A percentile compares a stretch with the other conserved stretches of the same genome.
Evolutionary conservation across 2,888 invertebrate species (phyloP).

Genomic region (Drosophila greeni): DNA sequence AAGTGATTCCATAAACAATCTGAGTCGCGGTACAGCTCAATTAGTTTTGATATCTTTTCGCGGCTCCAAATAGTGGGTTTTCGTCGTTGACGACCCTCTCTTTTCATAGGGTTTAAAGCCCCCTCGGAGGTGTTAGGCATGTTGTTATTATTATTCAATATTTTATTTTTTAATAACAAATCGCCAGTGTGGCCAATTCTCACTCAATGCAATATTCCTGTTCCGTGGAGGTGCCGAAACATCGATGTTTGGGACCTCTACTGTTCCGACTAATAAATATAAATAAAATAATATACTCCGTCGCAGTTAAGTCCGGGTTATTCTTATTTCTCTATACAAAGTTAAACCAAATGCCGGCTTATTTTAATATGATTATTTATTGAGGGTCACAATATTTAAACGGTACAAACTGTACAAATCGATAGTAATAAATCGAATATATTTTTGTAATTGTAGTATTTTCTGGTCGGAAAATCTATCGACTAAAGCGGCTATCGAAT

Average conservation of each 20-base stretch:
- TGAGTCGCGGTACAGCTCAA: constrained; percentile 73
- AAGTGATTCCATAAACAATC: constrained; percentile 78
- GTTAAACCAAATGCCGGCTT: no score
- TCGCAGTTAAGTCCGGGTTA: no score
- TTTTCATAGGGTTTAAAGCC: constrained; percentile 7
- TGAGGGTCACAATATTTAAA: not conserved
- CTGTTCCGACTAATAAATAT: not conserved
- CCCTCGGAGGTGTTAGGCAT: constrained; percentile 38
- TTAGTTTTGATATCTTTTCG: constrained; percentile 74
- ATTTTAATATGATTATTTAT: not conserved
- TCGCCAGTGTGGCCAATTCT: not conserved
- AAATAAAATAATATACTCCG: not conserved
- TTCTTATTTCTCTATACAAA: not conserved
- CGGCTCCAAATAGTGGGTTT: constrained; percentile 73
- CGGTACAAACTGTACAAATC: not conserved
- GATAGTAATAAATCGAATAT: not conserved
- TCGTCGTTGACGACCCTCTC: constrained; percentile 35
- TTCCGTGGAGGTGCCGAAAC: no score
- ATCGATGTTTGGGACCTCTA: no score
- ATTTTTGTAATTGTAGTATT: not conserved
- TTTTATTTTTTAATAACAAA: constrained; percentile 5
- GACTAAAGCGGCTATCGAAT: constrained; percentile 5
- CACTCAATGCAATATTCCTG: not conserved
- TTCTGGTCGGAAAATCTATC: not conserved
- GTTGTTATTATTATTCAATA: constrained; percentile 3